A percentile compares a stretch with the other conserved stretches of the same genome.
Evolutionary conservation across 1,140 invertebrate species (phyloP).

Genomic region (Calephelis virginiensis): DNA sequence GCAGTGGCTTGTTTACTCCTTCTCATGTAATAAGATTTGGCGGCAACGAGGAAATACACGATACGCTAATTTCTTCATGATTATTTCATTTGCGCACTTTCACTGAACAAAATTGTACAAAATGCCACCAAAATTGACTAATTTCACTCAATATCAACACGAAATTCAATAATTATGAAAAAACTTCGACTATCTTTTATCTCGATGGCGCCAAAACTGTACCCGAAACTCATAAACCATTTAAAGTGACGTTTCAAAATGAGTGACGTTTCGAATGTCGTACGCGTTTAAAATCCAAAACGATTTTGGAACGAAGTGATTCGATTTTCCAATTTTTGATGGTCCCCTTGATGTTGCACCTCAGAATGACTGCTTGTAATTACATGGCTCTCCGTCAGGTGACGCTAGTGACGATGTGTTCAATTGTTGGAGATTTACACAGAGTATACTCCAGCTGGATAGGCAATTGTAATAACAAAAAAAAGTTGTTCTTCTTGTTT

Average conservation of each 20-base stretch:
- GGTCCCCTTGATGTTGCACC: slow-evolving; percentile 39
- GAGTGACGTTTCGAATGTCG: slow-evolving; percentile 20
- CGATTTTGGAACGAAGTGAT: slow-evolving; percentile 40
- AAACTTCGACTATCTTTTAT: too few relatives aligned
- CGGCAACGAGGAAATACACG: too few relatives aligned
- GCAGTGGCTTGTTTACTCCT: too few relatives aligned
- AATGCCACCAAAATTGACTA: too few relatives aligned
- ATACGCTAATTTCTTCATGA: too few relatives aligned
- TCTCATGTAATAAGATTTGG: too few relatives aligned
- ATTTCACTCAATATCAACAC: too few relatives aligned
- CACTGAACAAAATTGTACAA: too few relatives aligned
- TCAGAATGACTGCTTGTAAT: slow-evolving; percentile 29
- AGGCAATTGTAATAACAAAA: background rate
- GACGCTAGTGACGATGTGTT: slow-evolving; percentile 31
- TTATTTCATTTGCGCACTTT: too few relatives aligned
- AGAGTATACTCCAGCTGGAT: background rate
- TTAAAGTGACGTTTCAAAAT: background rate
- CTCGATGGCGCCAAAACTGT: too few relatives aligned
- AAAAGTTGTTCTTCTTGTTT: background rate
- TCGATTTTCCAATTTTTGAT: slow-evolving; percentile 53
- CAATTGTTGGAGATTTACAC: background rate
- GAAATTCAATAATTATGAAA: too few relatives aligned
- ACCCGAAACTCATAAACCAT: too few relatives aligned
- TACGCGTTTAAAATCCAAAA: slow-evolving; percentile 38
- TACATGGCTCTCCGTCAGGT: slow-evolving; percentile 34